Percentiles rank a stretch among this genome's conserved stretches.
phyloP scores from a whole-genome alignment of 2,888 invertebrate genomes.

The Toxonevra muliebris region DNA sequence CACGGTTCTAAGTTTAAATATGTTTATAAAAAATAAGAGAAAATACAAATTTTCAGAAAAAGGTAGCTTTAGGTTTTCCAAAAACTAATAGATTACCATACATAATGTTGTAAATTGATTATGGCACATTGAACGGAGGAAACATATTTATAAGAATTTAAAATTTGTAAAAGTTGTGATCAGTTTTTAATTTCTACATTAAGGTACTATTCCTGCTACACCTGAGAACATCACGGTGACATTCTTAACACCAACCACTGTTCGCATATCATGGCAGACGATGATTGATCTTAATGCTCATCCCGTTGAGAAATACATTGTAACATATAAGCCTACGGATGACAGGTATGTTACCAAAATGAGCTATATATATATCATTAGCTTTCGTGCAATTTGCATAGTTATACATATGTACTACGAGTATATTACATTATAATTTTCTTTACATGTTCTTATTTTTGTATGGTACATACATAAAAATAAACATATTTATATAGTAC shows the following conservation, averaged over 20 bases:
- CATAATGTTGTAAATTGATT: too few relatives aligned
- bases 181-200: constrained; percentile 23
- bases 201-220: constrained; percentile 82
- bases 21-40: too few relatives aligned
- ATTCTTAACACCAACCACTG: constrained; percentile 85
- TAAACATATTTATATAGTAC: neutral
- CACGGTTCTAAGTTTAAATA: too few relatives aligned
- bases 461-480: constrained; percentile 8
- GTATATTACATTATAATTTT: neutral
- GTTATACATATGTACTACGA: too few relatives aligned
- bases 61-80: too few relatives aligned
- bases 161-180: neutral
- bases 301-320: constrained; percentile 86
- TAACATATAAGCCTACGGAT: constrained; percentile 89
- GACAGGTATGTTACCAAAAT: constrained; percentile 72
- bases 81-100: too few relatives aligned
- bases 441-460: too few relatives aligned
- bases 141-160: too few relatives aligned
- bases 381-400: neutral
- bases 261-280: constrained; percentile 87
- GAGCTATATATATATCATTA: neutral
- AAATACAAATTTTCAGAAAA: too few relatives aligned
- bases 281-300: constrained; percentile 73
- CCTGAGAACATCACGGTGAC: constrained; percentile 91
- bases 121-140: too few relatives aligned